Percentiles rank a stretch among this genome's conserved stretches.
phyloP scores from a whole-genome alignment of 2,113 vertebrate species.

The Corythornis vintsioides region DNA sequence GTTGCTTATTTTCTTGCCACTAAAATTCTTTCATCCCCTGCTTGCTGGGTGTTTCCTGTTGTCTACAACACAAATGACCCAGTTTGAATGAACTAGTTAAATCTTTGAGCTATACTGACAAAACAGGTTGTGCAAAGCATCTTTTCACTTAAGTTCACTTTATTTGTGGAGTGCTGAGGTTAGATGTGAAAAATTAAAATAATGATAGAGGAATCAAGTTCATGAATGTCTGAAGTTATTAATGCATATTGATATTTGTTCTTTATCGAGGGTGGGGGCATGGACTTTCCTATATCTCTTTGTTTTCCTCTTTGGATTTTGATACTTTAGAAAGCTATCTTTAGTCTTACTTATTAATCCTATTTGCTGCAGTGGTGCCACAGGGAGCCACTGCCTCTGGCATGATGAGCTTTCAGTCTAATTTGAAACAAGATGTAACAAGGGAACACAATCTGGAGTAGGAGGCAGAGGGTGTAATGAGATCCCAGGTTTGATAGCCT shows the following conservation, averaged over 20 bases:
- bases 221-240: background rate
- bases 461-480: constrained; percentile 64
- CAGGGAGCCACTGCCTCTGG: constrained; percentile 8
- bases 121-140: background rate
- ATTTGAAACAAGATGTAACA: constrained; percentile 63
- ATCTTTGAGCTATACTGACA: constrained; percentile 7
- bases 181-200: background rate
- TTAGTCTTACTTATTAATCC: constrained; percentile 7
- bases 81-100: constrained; percentile 5
- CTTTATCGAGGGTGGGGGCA: background rate
- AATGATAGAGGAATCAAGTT: background rate
- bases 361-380: constrained; percentile 16
- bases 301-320: background rate
- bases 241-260: background rate
- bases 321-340: background rate
- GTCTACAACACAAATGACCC: background rate
- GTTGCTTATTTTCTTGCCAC: background rate
- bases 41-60: background rate
- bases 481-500: constrained; percentile 10
- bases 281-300: background rate
- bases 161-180: background rate
- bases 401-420: background rate
- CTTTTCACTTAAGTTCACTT: background rate
- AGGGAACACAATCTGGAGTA: background rate
- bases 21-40: background rate